Evolutionary conservation across 2,797 vertebrate genomes (phyloP).

Genomic region (Limnodromus scolopaceus): DNA sequence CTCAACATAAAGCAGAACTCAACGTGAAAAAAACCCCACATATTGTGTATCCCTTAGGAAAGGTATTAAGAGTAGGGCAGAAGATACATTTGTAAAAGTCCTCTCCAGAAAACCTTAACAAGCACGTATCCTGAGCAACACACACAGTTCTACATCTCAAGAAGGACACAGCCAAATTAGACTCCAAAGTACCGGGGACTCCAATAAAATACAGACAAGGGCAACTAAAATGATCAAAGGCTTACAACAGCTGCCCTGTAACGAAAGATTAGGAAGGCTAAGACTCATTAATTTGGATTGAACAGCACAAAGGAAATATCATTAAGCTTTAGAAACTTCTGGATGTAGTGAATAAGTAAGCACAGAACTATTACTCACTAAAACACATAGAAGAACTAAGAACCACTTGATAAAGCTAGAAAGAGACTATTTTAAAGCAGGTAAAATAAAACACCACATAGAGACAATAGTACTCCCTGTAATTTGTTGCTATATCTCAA

Average conservation of each 20-base stretch:
- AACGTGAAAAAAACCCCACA: neutral
- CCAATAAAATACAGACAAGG: neutral
- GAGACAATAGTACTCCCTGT: neutral
- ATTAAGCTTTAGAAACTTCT: neutral
- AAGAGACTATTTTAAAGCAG: neutral
- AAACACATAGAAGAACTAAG: neutral
- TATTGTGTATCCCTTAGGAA: neutral
- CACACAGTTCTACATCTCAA: neutral
- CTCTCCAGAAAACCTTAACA: neutral
- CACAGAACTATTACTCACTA: neutral
- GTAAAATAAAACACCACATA: neutral
- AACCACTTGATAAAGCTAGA: neutral
- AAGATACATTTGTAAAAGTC: fast-evolving
- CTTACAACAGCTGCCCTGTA: neutral
- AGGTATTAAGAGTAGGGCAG: neutral
- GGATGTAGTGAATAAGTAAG: neutral
- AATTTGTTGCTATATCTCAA: neutral
- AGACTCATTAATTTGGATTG: neutral
- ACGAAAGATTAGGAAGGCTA: neutral
- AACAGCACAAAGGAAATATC: neutral
- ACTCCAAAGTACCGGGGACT: neutral
- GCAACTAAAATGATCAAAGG: neutral
- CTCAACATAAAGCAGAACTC: neutral
- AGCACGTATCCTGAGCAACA: neutral
- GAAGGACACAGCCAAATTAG: fast-evolving